phyloP scores from a whole-genome alignment of 2,113 vertebrate species.

The Actenoides lindsayi region DNA sequence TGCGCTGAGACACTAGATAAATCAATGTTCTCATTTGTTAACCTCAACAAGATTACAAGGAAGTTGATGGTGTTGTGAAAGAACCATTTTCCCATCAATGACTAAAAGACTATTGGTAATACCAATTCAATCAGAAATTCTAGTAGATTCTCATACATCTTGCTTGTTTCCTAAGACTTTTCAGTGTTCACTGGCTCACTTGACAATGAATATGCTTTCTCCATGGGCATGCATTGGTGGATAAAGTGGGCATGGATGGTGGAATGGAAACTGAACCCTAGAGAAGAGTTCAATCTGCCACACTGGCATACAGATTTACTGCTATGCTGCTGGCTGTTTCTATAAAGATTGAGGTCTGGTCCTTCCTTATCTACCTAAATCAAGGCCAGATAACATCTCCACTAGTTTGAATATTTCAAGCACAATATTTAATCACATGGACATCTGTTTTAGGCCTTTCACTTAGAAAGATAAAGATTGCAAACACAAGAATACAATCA shows the following conservation, averaged over 20 bases:
- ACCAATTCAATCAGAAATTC: not conserved
- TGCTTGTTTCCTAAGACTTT: not conserved
- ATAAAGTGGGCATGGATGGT: not conserved
- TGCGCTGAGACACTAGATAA: not conserved
- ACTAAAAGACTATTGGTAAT: not conserved
- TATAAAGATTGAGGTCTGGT: not conserved
- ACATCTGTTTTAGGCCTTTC: not conserved
- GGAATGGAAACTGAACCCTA: not conserved
- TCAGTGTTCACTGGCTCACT: not conserved
- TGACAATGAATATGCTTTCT: not conserved
- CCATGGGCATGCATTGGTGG: not conserved
- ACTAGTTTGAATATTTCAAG: not conserved
- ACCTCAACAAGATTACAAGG: not conserved
- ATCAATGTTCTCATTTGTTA: not conserved
- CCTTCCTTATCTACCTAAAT: conserved; percentile 8
- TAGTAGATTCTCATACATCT: not conserved
- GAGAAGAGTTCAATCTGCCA: not conserved
- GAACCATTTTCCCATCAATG: not conserved
- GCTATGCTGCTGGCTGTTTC: not conserved
- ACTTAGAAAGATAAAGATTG: conserved; percentile 7
- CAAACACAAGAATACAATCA: not conserved
- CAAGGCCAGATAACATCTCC: not conserved
- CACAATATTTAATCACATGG: not conserved
- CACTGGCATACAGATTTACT: not conserved
- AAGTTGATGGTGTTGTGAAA: not conserved